Percentiles rank a stretch among this genome's conserved stretches.
These are phyloP conservation scores for Tyrophagus putrescentiae DNA, from an alignment of 1,140 invertebrate species.

Conservation along the genomic window DNA sequence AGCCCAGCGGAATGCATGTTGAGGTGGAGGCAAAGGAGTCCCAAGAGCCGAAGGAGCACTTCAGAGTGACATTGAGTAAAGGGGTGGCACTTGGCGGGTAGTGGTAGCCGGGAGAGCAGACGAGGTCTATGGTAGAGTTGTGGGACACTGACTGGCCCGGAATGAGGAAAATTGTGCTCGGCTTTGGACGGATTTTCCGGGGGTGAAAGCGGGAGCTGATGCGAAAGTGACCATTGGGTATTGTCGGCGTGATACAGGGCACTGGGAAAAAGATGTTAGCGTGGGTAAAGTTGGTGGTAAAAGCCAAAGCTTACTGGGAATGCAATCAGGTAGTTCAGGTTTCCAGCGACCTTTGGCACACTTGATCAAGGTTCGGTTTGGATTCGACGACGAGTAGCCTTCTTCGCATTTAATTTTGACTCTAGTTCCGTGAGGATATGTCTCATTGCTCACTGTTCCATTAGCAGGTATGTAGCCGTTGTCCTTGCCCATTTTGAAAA, in stretches of 20 bases:
- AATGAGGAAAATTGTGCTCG: not conserved
- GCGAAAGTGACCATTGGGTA: conserved; percentile 1
- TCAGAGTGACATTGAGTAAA: not conserved
- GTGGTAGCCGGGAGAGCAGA: not conserved
- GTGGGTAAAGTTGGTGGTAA: not conserved
- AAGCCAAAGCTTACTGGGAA: conserved; percentile 45
- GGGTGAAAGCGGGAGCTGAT: too few relatives aligned
- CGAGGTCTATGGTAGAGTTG: not conserved
- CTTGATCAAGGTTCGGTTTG: conserved; percentile 52
- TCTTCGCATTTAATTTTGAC: conserved; percentile 53
- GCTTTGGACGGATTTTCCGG: not conserved
- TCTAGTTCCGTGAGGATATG: conserved; percentile 43
- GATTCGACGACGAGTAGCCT: conserved; percentile 55
- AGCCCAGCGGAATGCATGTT: not conserved
- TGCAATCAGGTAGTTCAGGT: conserved; percentile 56
- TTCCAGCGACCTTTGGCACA: conserved; percentile 64
- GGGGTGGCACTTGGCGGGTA: not conserved
- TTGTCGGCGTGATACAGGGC: conserved; percentile 14
- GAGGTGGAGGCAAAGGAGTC: conserved; percentile 11
- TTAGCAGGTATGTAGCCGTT: conserved; percentile 21
- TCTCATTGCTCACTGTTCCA: conserved; percentile 25
- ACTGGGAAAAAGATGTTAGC: not conserved
- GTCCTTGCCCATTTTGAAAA: conserved; percentile 39
- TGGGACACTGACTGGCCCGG: conserved; percentile 3
- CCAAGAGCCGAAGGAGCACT: not conserved